A percentile compares a stretch with the other conserved stretches of the same genome.
phyloP scores from a whole-genome alignment of 2,888 invertebrate species.

The Ceriagrion tenellum region DNA sequence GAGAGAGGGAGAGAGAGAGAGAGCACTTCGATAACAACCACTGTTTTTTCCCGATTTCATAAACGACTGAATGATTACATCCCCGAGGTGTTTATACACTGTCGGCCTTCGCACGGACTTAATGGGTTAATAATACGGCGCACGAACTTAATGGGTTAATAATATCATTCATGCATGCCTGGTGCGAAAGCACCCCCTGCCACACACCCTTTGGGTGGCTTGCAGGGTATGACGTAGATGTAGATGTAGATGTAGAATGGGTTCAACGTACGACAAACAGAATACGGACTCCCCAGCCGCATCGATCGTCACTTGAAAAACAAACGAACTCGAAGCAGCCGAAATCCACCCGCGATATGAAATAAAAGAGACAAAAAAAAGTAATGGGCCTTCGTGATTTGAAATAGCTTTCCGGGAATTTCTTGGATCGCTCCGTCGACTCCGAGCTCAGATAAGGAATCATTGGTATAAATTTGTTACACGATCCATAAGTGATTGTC shows the following conservation, averaged over 20 bases:
- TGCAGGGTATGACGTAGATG: no score
- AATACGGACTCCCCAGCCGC: not conserved
- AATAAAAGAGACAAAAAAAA: not conserved
- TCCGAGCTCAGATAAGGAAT: not conserved
- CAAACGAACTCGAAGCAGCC: not conserved
- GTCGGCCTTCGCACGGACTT: not conserved
- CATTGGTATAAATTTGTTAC: not conserved
- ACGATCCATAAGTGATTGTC: no score
- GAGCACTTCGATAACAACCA: not conserved
- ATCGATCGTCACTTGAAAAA: not conserved
- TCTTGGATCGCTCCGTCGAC: not conserved
- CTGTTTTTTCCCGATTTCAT: not conserved
- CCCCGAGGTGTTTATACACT: not conserved
- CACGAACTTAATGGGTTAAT: no score
- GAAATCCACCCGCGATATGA: not conserved
- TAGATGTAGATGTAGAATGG: no score
- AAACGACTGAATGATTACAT: not conserved
- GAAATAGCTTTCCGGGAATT: not conserved
- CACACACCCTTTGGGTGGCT: no score
- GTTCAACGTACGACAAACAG: conserved; percentile 18
- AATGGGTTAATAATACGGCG: no score
- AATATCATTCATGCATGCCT: no score
- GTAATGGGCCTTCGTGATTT: not conserved
- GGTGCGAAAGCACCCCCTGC: no score
- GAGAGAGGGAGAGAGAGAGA: not conserved